Evolutionary conservation across 2,113 vertebrate species (phyloP).

Genomic region (Sceloporus undulatus): DNA sequence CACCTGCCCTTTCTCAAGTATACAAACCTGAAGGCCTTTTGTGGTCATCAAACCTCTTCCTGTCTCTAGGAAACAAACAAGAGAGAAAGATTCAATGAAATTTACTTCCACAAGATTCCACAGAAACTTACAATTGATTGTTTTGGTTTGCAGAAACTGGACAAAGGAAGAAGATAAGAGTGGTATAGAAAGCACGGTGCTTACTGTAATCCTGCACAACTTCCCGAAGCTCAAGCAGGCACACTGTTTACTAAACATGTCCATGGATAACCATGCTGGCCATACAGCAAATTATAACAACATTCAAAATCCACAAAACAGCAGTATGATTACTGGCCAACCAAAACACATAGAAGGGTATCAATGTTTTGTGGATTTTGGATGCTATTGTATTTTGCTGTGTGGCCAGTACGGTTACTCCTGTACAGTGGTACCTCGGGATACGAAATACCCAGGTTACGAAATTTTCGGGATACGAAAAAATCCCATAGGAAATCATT

Average conservation of each 20-base stretch:
- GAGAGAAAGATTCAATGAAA: neutral
- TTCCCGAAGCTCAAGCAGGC: neutral
- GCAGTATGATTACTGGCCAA: no score
- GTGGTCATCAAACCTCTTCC: conserved; percentile 91
- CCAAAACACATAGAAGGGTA: no score
- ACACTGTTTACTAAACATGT: neutral
- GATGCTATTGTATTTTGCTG: no score
- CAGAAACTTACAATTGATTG: neutral
- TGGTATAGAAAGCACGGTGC: neutral
- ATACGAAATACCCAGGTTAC: no score
- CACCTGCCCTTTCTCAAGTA: neutral
- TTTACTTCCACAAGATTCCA: neutral
- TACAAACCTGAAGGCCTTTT: conserved; percentile 81
- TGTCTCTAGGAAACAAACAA: conserved; percentile 78
- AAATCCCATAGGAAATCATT: no score
- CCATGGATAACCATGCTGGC: no score
- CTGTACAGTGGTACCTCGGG: no score
- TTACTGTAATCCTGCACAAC: neutral
- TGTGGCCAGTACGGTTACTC: no score
- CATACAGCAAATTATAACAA: no score
- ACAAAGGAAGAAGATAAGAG: neutral
- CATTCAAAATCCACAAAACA: no score
- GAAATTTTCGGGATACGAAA: no score
- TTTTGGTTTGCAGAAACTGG: neutral
- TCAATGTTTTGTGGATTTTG: no score